These are phyloP conservation scores for Centropristis striata DNA, from an alignment of 2,113 vertebrate genomes.

Conservation along the genomic window DNA sequence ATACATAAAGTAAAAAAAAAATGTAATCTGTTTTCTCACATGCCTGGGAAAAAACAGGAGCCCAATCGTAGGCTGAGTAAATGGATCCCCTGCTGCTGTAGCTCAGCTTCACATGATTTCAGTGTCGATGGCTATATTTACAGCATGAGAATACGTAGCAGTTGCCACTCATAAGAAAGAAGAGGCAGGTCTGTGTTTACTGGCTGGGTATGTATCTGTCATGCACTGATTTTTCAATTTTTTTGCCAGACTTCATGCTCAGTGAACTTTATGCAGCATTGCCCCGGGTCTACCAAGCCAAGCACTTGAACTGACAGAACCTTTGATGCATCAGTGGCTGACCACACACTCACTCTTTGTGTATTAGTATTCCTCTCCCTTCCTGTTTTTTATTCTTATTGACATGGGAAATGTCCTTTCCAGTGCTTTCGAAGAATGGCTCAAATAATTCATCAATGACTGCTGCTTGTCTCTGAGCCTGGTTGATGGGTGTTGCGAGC, in stretches of 20 bases:
- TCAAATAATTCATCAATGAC: constrained; percentile 67
- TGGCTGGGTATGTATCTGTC: constrained; percentile 23
- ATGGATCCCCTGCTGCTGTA: neutral
- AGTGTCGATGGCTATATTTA: neutral
- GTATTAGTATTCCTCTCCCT: constrained; percentile 25
- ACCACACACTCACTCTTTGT: constrained; percentile 32
- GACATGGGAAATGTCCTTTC: constrained; percentile 26
- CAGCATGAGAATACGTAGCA: neutral
- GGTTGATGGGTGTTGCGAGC: constrained; percentile 10
- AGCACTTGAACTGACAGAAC: constrained; percentile 52
- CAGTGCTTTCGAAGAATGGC: constrained; percentile 43
- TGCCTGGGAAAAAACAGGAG: neutral
- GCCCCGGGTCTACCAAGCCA: constrained; percentile 50
- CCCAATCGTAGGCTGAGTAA: neutral
- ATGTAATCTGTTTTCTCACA: neutral
- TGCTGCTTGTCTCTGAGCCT: constrained; percentile 10
- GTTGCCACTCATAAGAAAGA: neutral
- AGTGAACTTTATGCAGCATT: constrained; percentile 50
- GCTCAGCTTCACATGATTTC: constrained; percentile 10
- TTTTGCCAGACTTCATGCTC: constrained; percentile 55
- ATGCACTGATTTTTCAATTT: constrained; percentile 39
- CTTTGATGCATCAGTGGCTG: constrained; percentile 66
- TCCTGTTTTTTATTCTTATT: constrained; percentile 45
- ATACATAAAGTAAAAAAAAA: neutral
- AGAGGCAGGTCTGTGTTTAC: constrained; percentile 8